phyloP scores from a whole-genome alignment of 2,113 vertebrate species.

The Aspidoscelis tigris region DNA sequence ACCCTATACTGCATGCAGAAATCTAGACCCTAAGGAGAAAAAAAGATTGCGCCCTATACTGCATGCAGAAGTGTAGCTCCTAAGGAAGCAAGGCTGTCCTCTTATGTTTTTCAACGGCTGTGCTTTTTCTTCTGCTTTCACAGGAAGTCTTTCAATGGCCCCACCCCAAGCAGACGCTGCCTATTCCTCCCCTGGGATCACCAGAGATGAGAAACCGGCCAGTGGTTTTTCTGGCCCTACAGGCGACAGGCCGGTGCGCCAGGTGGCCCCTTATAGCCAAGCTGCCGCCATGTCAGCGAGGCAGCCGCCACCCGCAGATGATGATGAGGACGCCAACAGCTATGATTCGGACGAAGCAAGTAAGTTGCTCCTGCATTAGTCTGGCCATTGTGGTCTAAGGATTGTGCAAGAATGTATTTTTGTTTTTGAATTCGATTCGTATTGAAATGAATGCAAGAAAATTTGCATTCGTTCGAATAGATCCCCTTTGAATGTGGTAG shows the following conservation, averaged over 20 bases:
- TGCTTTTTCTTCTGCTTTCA: accelerated
- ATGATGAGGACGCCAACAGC: conserved; percentile 91
- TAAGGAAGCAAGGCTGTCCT: background rate
- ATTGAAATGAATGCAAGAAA: no score
- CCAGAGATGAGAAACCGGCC: conserved; percentile 77
- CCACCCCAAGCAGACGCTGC: background rate
- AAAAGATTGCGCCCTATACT: no score
- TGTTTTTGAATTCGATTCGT: no score
- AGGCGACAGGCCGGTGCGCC: conserved; percentile 70
- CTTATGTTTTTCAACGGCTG: background rate
- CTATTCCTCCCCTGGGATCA: conserved; percentile 36
- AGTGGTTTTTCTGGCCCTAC: background rate
- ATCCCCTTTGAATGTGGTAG: no score
- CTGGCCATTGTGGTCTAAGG: no score
- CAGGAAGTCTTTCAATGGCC: conserved; percentile 52
- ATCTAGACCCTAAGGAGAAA: background rate
- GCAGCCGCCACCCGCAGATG: conserved; percentile 78
- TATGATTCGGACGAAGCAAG: conserved; percentile 97
- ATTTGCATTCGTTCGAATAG: no score
- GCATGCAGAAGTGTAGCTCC: no score
- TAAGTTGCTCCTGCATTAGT: conserved; percentile 50
- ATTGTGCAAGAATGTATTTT: no score
- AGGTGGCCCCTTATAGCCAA: conserved; percentile 68
- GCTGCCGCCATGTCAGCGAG: conserved; percentile 44
- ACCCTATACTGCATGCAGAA: background rate